A percentile compares a stretch with the other conserved stretches of the same genome.
Conservation (phyloP, 2,113 vertebrate genomes). For the Antigone vipio region DNA sequence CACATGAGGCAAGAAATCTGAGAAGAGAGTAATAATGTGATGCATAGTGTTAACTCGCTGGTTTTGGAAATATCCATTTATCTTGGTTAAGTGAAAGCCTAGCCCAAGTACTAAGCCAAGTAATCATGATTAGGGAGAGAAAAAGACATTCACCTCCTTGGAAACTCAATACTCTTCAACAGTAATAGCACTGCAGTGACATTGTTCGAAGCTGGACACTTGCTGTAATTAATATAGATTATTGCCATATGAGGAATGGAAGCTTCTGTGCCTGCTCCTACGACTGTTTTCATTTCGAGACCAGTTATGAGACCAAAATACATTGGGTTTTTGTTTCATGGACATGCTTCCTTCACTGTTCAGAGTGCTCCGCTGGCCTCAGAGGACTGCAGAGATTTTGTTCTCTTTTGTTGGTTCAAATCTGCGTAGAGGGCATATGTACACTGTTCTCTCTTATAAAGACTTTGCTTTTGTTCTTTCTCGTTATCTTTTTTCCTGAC, state of each 20-base stretch:
- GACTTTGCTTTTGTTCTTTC: background rate
- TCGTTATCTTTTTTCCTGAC: background rate
- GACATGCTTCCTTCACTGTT: background rate
- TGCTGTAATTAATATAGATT: slow-evolving; percentile 54
- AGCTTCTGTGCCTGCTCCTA: background rate
- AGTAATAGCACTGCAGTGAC: slow-evolving; percentile 27
- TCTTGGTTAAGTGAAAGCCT: slow-evolving; percentile 37
- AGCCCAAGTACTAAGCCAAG: slow-evolving; percentile 30
- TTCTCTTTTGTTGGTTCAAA: background rate
- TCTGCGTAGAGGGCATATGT: background rate
- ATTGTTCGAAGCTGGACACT: background rate
- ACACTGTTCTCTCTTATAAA: background rate
- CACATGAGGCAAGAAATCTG: background rate
- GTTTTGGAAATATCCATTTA: slow-evolving; percentile 22
- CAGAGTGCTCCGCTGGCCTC: background rate
- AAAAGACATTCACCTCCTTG: slow-evolving; percentile 41
- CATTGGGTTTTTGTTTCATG: background rate
- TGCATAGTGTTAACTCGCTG: background rate
- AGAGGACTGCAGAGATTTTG: background rate
- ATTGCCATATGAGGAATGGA: background rate
- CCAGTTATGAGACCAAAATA: background rate
- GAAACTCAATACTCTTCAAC: slow-evolving; percentile 26
- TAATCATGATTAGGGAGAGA: slow-evolving; percentile 50
- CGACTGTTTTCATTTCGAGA: background rate
- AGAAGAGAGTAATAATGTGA: slow-evolving; percentile 3